Percentiles rank a stretch among this genome's conserved stretches.
Evolutionary conservation across 1,140 invertebrate species (phyloP).

Genomic region (Acromyrmex charruanus): DNA sequence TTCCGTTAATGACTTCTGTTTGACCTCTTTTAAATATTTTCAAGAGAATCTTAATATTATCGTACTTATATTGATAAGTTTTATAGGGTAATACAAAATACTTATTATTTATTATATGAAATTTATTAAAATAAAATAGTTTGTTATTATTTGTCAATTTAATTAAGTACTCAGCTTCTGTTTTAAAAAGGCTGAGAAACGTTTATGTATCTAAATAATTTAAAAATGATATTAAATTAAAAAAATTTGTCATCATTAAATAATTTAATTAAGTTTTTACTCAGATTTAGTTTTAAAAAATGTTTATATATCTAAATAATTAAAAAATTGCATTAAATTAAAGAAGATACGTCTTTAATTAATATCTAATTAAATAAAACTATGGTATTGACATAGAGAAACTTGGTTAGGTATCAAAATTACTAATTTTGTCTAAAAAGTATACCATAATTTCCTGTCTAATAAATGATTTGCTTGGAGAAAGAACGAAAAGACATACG

Average conservation of each 20-base stretch:
- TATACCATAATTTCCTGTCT: neutral
- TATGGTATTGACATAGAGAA: neutral
- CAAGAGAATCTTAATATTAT: neutral
- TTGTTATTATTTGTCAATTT: conserved; percentile 3
- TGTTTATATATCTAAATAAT: neutral
- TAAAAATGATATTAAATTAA: neutral
- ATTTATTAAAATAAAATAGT: neutral
- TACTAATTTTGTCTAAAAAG: neutral
- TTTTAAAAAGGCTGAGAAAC: neutral
- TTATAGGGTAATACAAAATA: neutral
- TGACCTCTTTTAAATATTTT: neutral
- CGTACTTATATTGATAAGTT: too few species aligned
- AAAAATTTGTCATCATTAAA: neutral
- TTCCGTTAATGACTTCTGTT: conserved; percentile 42
- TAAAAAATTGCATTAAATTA: neutral
- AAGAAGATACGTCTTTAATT: neutral
- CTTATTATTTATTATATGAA: neutral
- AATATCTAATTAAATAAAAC: conserved; percentile 3
- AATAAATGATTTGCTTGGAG: neutral
- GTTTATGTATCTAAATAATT: neutral
- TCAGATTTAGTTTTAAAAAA: neutral
- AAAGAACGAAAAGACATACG: neutral
- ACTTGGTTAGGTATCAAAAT: neutral
- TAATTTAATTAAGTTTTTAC: neutral
- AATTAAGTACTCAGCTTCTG: neutral